Evolutionary conservation across 2,797 vertebrate species (phyloP).

Genomic region (Halcyon leucocephala): DNA sequence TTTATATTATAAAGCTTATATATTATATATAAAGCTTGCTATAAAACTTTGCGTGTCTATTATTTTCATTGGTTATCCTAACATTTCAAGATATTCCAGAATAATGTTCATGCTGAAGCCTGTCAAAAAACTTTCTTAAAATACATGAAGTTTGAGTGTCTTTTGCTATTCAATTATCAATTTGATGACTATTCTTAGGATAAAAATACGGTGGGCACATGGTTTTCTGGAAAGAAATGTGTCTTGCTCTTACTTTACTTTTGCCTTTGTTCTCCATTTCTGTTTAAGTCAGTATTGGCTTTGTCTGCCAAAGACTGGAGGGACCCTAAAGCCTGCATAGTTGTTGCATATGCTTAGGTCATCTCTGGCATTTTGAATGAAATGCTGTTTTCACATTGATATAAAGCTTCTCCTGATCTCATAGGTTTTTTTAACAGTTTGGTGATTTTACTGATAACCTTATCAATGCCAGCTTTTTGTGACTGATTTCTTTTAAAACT

Average conservation of each 20-base stretch:
- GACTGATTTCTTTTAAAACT: neutral
- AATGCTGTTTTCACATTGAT: neutral
- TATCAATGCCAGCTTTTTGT: neutral
- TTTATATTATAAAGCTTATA: too few species aligned
- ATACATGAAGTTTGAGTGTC: neutral
- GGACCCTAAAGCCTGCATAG: neutral
- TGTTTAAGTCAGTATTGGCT: neutral
- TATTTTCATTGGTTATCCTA: neutral
- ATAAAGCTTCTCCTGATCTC: neutral
- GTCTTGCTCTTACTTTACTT: neutral
- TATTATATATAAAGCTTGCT: neutral
- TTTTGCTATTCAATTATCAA: neutral
- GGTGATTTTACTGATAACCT: neutral
- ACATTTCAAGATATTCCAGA: neutral
- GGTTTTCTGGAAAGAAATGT: neutral
- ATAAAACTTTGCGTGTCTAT: neutral
- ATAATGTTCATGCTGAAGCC: neutral
- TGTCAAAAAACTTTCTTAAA: constrained; percentile 21
- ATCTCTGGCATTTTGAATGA: neutral
- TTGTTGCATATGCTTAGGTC: neutral
- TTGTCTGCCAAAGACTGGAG: neutral
- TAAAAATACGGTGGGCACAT: neutral
- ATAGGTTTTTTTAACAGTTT: neutral
- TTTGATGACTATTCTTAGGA: neutral
- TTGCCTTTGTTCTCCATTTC: neutral